Conservation (phyloP, 2,888 invertebrate genomes). For the Vesta saturnalis region DNA sequence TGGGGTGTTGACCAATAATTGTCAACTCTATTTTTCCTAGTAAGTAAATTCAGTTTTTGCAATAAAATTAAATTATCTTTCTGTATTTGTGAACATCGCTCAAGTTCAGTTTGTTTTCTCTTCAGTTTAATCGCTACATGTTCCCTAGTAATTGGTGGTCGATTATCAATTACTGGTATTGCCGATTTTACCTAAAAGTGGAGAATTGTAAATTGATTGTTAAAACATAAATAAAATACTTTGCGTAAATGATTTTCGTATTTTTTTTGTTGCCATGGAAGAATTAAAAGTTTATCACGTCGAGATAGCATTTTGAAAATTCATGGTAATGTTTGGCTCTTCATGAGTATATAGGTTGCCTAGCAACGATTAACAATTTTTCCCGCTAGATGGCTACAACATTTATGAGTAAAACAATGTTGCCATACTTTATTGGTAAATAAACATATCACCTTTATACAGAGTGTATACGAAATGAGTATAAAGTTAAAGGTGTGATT, state of each 20-base stretch:
- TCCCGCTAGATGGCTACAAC: too few species aligned
- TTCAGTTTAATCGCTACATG: conserved; percentile 77
- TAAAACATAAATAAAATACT: conserved; percentile 57
- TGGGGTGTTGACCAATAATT: conserved; percentile 73
- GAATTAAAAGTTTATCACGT: conserved; percentile 74
- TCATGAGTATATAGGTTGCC: conserved; percentile 10
- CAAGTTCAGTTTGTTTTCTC: conserved; percentile 74
- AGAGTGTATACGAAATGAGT: too few species aligned
- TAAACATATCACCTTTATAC: too few species aligned
- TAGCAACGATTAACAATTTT: conserved; percentile 22
- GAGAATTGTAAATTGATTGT: background rate
- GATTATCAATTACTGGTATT: conserved; percentile 73
- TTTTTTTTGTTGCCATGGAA: conserved; percentile 76
- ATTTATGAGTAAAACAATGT: too few species aligned
- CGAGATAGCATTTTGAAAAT: conserved; percentile 70
- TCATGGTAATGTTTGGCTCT: too few species aligned
- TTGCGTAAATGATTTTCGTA: conserved; percentile 76
- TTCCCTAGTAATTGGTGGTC: conserved; percentile 69
- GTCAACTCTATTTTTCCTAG: conserved; percentile 73
- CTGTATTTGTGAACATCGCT: conserved; percentile 72
- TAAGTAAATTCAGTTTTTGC: conserved; percentile 73
- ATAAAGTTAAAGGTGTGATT: too few species aligned
- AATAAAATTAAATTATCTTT: conserved; percentile 75
- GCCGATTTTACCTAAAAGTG: conserved; percentile 69
- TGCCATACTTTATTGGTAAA: too few species aligned